Evolutionary conservation across 1,140 invertebrate genomes (phyloP).

Genomic region (Ctenoplectra terminalis): DNA sequence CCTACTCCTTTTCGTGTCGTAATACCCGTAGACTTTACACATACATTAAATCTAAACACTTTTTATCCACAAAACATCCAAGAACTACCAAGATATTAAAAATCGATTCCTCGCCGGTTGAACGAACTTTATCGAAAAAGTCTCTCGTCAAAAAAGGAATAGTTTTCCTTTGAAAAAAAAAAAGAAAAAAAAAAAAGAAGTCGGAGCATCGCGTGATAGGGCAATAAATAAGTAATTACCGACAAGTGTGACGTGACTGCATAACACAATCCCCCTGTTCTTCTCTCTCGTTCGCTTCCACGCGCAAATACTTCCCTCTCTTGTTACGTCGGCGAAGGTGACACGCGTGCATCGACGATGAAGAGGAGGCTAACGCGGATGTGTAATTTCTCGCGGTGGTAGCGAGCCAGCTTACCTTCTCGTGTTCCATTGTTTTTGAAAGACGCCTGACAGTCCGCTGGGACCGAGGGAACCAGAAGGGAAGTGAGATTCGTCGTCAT

Average conservation of each 20-base stretch:
- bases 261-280: slow-evolving; percentile 32
- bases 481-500: not conserved
- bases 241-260: slow-evolving; percentile 55
- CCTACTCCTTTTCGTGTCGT: no score
- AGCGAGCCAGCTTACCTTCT: not conserved
- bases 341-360: slow-evolving; percentile 5
- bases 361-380: not conserved
- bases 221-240: slow-evolving; percentile 60
- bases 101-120: no score
- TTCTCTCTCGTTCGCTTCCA: not conserved
- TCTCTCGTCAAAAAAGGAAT: no score
- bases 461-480: not conserved
- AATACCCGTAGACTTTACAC: no score
- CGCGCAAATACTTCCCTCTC: not conserved
- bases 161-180: no score
- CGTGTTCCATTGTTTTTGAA: not conserved
- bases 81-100: no score
- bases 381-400: slow-evolving; percentile 6
- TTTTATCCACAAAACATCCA: no score
- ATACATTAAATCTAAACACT: no score
- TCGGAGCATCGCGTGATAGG: slow-evolving; percentile 29
- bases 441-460: not conserved
- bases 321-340: not conserved
- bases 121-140: not conserved
- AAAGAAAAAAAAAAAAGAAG: no score